phyloP scores from a whole-genome alignment of 2,888 invertebrate genomes.

The Drosophila kuntzei region DNA sequence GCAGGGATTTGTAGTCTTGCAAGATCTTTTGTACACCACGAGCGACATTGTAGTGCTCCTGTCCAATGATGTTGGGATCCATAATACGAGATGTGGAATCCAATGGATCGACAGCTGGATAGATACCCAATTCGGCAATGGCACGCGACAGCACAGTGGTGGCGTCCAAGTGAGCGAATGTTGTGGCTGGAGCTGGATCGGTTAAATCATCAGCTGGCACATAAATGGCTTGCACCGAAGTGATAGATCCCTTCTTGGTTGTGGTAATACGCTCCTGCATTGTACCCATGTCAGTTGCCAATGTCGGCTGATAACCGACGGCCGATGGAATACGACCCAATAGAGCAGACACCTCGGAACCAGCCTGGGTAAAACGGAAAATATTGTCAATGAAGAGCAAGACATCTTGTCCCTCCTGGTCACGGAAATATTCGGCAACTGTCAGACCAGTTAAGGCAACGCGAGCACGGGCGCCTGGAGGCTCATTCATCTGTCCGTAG shows the following conservation, averaged over 20 bases:
- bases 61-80: slow-evolving; percentile 96
- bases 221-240: slow-evolving; percentile 97
- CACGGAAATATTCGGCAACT: slow-evolving; percentile 97
- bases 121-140: slow-evolving; percentile 96
- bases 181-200: slow-evolving; percentile 97
- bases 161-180: slow-evolving; percentile 98
- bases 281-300: slow-evolving; percentile 98
- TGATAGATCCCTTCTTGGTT: slow-evolving; percentile 97
- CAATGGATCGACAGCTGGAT: slow-evolving; percentile 97
- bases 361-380: slow-evolving; percentile 96
- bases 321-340: slow-evolving; percentile 97
- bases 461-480: slow-evolving; percentile 97
- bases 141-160: slow-evolving; percentile 97
- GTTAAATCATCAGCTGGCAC: slow-evolving; percentile 98
- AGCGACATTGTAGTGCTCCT: slow-evolving; percentile 95
- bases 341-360: slow-evolving; percentile 95
- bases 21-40: slow-evolving; percentile 96
- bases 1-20: slow-evolving; percentile 91
- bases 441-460: slow-evolving; percentile 96
- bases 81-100: slow-evolving; percentile 97
- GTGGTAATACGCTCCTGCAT: slow-evolving; percentile 99
- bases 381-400: slow-evolving; percentile 98
- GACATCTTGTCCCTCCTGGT: slow-evolving; percentile 97
- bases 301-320: slow-evolving; percentile 97
- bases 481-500: slow-evolving; percentile 98